phyloP scores from a whole-genome alignment of 1,140 invertebrate genomes.

The Drosophila bifasciata region DNA sequence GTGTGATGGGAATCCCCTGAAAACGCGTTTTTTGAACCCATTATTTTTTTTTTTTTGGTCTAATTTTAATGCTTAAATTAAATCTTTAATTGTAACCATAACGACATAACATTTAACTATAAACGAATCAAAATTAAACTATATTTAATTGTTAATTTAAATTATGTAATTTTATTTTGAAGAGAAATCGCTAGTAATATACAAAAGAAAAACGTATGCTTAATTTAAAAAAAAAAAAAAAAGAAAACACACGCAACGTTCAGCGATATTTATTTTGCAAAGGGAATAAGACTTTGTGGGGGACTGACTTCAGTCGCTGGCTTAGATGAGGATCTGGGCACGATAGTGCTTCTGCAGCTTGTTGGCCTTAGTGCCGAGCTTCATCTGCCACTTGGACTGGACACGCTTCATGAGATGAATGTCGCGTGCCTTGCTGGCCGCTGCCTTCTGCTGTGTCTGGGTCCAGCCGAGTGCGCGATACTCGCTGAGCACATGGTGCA shows the following conservation, averaged over 20 bases:
- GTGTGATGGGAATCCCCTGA: constrained; percentile 18
- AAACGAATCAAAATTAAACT: constrained; percentile 74
- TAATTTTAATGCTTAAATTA: constrained; percentile 66
- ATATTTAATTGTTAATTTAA: constrained; percentile 82
- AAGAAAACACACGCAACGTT: constrained; percentile 7
- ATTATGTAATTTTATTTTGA: constrained; percentile 72
- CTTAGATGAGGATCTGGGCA: constrained; percentile 91
- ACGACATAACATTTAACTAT: constrained; percentile 69
- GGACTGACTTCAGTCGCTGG: neutral
- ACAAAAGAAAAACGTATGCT: constrained; percentile 57
- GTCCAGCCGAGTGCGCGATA: constrained; percentile 95
- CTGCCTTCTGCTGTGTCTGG: constrained; percentile 87
- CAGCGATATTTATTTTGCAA: constrained; percentile 25
- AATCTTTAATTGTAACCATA: constrained; percentile 65
- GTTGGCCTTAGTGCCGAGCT: constrained; percentile 92
- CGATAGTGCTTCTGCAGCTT: constrained; percentile 94
- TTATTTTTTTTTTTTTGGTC: constrained; percentile 64
- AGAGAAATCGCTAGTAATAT: constrained; percentile 53
- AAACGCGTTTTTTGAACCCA: constrained; percentile 52
- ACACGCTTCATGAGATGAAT: constrained; percentile 92
- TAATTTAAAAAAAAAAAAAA: constrained; percentile 63
- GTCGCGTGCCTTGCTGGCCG: constrained; percentile 91
- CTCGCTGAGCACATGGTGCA: constrained; percentile 90
- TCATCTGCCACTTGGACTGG: constrained; percentile 90
- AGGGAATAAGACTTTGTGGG: neutral